A percentile compares a stretch with the other conserved stretches of the same genome.
These are phyloP conservation scores for Stichodactyla helianthus DNA, from an alignment of 64 coral and sea anemone species.

Conservation along the genomic window DNA sequence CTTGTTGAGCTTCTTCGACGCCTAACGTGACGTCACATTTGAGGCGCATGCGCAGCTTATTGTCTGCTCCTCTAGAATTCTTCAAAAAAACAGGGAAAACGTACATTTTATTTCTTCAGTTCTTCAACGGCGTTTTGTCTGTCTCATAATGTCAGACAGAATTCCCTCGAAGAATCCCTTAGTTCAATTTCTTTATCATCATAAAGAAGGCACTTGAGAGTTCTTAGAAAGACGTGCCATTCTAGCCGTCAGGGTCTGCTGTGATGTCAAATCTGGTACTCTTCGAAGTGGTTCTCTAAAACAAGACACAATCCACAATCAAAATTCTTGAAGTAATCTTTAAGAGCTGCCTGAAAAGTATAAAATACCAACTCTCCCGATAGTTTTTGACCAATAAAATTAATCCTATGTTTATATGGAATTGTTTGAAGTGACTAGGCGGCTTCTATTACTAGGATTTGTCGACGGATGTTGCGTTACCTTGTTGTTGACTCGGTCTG, in stretches of 20 bases:
- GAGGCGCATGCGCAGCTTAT: too few species aligned
- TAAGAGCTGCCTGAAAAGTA: too few species aligned
- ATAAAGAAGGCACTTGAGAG: neutral
- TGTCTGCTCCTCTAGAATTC: too few species aligned
- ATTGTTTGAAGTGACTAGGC: too few species aligned
- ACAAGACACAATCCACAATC: neutral
- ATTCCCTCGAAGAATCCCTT: neutral
- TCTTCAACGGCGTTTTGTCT: slow-evolving; percentile 34
- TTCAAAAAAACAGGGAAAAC: too few species aligned
- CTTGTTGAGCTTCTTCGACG: too few species aligned
- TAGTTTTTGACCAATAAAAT: too few species aligned
- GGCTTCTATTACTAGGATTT: too few species aligned
- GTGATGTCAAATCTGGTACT: slow-evolving; percentile 71
- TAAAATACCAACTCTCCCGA: too few species aligned
- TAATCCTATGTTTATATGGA: too few species aligned
- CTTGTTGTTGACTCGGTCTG: slow-evolving; percentile 11
- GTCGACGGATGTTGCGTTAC: slow-evolving; percentile 7
- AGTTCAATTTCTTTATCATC: neutral
- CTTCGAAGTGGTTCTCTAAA: slow-evolving; percentile 13
- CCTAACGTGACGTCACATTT: too few species aligned
- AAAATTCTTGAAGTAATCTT: neutral
- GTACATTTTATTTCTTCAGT: too few species aligned
- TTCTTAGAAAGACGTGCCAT: slow-evolving; percentile 32
- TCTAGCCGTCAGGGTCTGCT: slow-evolving; percentile 57
- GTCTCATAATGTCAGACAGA: slow-evolving; percentile 45